These are phyloP conservation scores for Erpornis zantholeuca DNA, from an alignment of 2,113 vertebrate species.

Conservation along the genomic window DNA sequence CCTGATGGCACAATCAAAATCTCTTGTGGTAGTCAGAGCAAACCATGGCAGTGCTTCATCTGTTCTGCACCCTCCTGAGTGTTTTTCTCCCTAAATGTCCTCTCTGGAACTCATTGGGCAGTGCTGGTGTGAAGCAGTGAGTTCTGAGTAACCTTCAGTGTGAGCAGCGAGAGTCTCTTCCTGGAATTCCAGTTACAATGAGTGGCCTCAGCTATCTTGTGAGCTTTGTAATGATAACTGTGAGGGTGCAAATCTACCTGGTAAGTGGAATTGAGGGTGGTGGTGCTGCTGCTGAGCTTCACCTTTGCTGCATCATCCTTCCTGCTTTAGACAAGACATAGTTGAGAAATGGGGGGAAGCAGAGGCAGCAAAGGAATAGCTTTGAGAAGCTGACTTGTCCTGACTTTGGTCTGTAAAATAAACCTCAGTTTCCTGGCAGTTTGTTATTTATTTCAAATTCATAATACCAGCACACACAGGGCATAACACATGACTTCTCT, in stretches of 20 bases:
- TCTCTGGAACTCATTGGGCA: fast-evolving
- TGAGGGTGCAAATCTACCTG: not conserved
- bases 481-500: not conserved
- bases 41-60: not conserved
- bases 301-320: not conserved
- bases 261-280: fast-evolving
- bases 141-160: fast-evolving
- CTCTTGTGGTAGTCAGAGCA: not conserved
- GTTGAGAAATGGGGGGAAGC: not conserved
- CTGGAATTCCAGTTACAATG: fast-evolving
- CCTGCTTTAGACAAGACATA: not conserved
- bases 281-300: not conserved
- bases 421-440: not conserved
- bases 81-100: not conserved
- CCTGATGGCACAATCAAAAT: not conserved
- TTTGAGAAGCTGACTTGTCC: not conserved
- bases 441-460: not conserved
- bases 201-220: not conserved
- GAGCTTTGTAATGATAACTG: not conserved
- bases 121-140: not conserved
- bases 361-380: not conserved
- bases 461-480: not conserved
- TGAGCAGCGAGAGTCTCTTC: not conserved
- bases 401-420: not conserved
- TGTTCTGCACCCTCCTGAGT: not conserved